These are phyloP conservation scores for Sparidentex hasta DNA, from an alignment of 2,797 vertebrate genomes.

Conservation along the genomic window DNA sequence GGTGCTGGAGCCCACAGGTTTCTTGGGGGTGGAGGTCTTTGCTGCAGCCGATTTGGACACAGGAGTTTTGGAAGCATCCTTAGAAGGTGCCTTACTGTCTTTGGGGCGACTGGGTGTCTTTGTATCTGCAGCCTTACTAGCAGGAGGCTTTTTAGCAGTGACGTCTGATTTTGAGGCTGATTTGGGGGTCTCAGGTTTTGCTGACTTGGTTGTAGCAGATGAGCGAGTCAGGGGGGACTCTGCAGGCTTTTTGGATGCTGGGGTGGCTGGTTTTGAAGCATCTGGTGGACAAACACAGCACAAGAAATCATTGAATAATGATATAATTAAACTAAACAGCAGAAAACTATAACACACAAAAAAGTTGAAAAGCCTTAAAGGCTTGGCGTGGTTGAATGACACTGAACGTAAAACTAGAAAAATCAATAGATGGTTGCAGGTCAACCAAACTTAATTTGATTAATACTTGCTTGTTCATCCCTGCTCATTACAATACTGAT, in stretches of 20 bases:
- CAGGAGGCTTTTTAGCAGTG: constrained; percentile 74
- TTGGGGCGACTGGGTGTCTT: constrained; percentile 81
- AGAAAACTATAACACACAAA: not conserved
- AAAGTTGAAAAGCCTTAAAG: not conserved
- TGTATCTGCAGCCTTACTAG: constrained; percentile 75
- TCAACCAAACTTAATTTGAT: not conserved
- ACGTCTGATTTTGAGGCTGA: constrained; percentile 74
- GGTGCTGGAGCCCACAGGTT: constrained; percentile 84
- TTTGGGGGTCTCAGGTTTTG: constrained; percentile 84
- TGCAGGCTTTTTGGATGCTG: constrained; percentile 80
- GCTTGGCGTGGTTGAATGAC: not conserved
- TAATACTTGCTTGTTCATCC: not conserved
- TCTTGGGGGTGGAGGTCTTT: constrained; percentile 84
- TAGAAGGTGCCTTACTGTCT: constrained; percentile 74
- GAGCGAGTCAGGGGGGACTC: constrained; percentile 78
- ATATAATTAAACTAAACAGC: not conserved
- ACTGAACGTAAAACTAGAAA: not conserved
- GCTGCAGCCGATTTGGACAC: constrained; percentile 66
- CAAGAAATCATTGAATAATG: constrained; percentile 11
- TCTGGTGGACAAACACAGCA: constrained; percentile 72
- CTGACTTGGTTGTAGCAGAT: constrained; percentile 71
- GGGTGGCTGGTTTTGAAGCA: constrained; percentile 79
- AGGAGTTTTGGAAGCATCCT: constrained; percentile 74
- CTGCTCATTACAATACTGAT: not conserved
- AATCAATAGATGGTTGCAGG: not conserved